Conservation (phyloP, 2,113 vertebrate genomes). For the Elgaria multicarinata region DNA sequence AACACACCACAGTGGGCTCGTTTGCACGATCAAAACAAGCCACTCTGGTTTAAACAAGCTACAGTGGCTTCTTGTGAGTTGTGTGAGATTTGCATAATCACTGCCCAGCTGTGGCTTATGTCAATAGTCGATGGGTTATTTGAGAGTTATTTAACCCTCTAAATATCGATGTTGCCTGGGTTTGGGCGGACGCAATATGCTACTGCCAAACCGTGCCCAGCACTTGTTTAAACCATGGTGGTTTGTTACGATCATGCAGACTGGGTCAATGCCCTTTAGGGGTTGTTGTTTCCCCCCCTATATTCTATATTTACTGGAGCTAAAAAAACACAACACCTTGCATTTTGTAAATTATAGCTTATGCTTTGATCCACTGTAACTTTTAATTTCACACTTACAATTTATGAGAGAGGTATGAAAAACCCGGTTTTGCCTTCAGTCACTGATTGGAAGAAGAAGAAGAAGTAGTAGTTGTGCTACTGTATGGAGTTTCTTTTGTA, state of each 20-base stretch:
- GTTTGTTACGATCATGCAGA: too few relatives aligned
- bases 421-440: conserved; percentile 25
- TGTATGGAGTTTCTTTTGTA: not conserved
- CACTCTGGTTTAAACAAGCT: not conserved
- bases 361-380: conserved; percentile 10
- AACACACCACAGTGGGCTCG: not conserved
- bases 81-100: too few relatives aligned
- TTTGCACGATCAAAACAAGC: not conserved
- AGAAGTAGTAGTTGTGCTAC: conserved; percentile 17
- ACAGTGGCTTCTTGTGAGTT: too few relatives aligned
- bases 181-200: too few relatives aligned
- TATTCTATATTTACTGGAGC: not conserved
- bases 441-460: conserved; percentile 4
- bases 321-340: not conserved
- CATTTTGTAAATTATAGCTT: not conserved
- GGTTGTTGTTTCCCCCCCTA: not conserved
- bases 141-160: too few relatives aligned
- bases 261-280: not conserved
- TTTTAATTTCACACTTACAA: not conserved
- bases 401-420: not conserved
- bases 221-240: too few relatives aligned
- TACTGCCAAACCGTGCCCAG: too few relatives aligned
- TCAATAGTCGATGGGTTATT: too few relatives aligned
- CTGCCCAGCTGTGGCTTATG: too few relatives aligned
- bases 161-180: too few relatives aligned